A percentile compares a stretch with the other conserved stretches of the same genome.
phyloP scores from a whole-genome alignment of 1,140 invertebrate genomes.

The Andrena cerasifolii region DNA sequence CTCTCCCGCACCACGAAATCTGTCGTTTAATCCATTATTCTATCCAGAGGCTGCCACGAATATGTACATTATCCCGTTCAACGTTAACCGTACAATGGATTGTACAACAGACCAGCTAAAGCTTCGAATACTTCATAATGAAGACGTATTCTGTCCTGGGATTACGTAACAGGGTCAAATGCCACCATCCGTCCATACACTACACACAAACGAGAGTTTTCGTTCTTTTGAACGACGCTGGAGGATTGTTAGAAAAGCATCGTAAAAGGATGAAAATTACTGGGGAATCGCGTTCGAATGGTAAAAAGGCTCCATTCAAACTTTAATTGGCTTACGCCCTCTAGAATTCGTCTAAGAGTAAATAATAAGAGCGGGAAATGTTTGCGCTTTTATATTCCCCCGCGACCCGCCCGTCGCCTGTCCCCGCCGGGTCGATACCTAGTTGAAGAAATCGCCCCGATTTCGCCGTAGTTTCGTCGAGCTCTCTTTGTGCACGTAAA shows the following conservation, averaged over 20 bases:
- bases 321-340: constrained; percentile 33
- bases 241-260: background rate
- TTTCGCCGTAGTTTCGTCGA: background rate
- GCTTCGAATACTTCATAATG: too few species aligned
- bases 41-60: too few species aligned
- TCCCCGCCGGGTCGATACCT: background rate
- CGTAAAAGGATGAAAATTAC: constrained; percentile 11
- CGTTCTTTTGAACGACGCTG: background rate
- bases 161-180: too few species aligned
- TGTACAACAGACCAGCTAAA: too few species aligned
- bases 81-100: too few species aligned
- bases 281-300: constrained; percentile 22
- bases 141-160: too few species aligned
- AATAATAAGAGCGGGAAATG: constrained; percentile 14
- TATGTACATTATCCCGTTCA: too few species aligned
- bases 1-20: too few species aligned
- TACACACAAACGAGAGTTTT: background rate
- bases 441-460: constrained; percentile 3
- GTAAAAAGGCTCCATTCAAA: constrained; percentile 21
- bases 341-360: constrained; percentile 11
- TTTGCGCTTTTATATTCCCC: constrained; percentile 25
- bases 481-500: background rate
- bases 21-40: too few species aligned
- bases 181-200: too few species aligned
- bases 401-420: too few species aligned